Evolutionary conservation across 2,888 invertebrate species (phyloP), one percentile per base, ranked within the genome.

Genomic region (Subacronicta megacephala): DNA sequence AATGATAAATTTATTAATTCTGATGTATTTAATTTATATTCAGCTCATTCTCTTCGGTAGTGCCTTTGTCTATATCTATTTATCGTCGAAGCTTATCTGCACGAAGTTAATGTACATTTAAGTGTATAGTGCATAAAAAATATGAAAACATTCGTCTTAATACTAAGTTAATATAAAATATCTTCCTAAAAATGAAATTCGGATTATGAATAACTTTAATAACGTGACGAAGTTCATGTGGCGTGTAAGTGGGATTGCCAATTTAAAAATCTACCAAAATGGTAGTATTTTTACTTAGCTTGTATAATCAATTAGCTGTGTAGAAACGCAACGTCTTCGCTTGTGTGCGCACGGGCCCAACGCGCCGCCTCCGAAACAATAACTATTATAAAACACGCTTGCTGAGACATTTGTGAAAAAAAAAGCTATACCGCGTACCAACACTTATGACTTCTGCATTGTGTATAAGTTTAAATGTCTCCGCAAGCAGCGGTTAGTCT

Each of bases 311-410:
- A 62, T 72, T 81, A 78, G 82, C 80, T 78, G 72, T 70, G 80
- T 85, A 85, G 80, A 68, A 64, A 72, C 58, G 78, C 55, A 64
- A 59, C 71, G 80, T 53, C 40, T 61, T 66, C 57, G 75, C 75
- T 77, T 80, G 71, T 61, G 62, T 67, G 67, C 72, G 74, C 81
- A 77, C 84, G 83, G 44, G 63, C 57, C 78, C 75, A 75, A 62
- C 72, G 82, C 80, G 82, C 77, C 78, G 84, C 81, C 82, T 80
- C 78, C 80, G 78, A 78, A 84, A 90, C 90, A 90, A 90, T 90
- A 91, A 90, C 81, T 89, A 90, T 66, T 75, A 77, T 86, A 72
- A 49, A 71, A 61, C 45, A 65, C 81, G 78, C 87, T 89, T 88
- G 90, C 81, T 20, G 88, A 82, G 89, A 88, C 85, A 84, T 82